phyloP scores from a whole-genome alignment of 2,113 vertebrate species.

The Taurulus bubalis region DNA sequence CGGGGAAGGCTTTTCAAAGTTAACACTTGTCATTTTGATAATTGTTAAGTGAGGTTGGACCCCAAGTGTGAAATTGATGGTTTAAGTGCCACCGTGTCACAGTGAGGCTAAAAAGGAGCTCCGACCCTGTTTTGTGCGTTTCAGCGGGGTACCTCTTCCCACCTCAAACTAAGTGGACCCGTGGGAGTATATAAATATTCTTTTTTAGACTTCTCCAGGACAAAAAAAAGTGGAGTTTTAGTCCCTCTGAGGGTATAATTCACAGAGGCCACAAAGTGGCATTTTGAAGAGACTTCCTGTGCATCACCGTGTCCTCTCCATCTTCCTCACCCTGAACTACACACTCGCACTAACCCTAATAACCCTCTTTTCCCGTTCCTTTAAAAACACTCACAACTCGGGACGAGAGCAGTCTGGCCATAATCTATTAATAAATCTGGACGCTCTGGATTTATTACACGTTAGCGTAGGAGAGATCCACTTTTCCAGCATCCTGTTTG shows the following conservation, averaged over 20 bases:
- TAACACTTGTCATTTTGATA: conserved; percentile 62
- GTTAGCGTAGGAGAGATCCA: conserved; percentile 12
- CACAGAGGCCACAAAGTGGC: conserved; percentile 46
- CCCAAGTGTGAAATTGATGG: conserved; percentile 52
- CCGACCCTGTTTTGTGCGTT: conserved; percentile 17
- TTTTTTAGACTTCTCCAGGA: conserved; percentile 36
- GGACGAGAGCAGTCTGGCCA: too few relatives aligned
- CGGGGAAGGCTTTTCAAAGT: conserved; percentile 16
- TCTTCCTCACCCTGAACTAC: background rate
- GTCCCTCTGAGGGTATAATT: conserved; percentile 42
- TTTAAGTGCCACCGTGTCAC: conserved; percentile 31
- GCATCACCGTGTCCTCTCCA: background rate
- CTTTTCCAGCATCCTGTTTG: conserved; percentile 51
- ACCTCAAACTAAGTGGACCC: conserved; percentile 23
- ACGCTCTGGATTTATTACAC: background rate
- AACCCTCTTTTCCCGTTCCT: too few relatives aligned
- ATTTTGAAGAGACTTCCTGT: conserved; percentile 45
- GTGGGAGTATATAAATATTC: conserved; percentile 27
- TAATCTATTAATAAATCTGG: too few relatives aligned
- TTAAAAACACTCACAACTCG: too few relatives aligned
- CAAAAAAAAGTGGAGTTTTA: conserved; percentile 37
- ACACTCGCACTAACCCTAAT: background rate
- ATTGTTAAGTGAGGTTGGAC: conserved; percentile 57
- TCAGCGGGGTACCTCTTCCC: background rate
- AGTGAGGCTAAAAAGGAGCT: conserved; percentile 38